Base-by-base conservation (phyloP, 2,888 invertebrate genomes). In the Campoletis raptor region DNA sequence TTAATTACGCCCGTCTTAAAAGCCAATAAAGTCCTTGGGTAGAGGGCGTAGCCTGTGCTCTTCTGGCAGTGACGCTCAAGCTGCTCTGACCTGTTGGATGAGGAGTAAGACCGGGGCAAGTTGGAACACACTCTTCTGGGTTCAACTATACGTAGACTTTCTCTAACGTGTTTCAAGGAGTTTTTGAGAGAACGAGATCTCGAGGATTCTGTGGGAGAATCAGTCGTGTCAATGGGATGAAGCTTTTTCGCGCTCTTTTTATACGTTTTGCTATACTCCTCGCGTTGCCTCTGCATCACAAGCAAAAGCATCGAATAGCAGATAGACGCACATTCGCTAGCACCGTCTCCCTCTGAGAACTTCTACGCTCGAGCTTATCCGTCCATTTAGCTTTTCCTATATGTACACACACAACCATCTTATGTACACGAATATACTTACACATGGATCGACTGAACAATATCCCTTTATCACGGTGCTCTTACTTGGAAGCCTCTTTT, bases 1-100 rank as follows among this genome's bases (percentile, higher is more conserved):
- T 93, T 93, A 93, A 93, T 93, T 93, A 92, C 91, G 90, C 90
- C 87, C 89, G 90, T 92, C 91, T 92, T 92, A 91, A 92, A 93
- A 91, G 92, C 92, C 91, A 92, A 93, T 93, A 92, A 91, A 92
- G 90, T 91, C 92, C 90, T 90, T 81, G 89, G 89, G 81, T 66
- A 69, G 73, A 81, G 85, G 88, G 90, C 88, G 88, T 90, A 88
- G 88, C 85, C 73, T 67, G 64, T 67, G 86, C 79, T 72, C 81
- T 61, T 61, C 30, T 61, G 79, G 76, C 90, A 90, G 90, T 83
- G 89, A 88, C 85, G 89, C 91, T 91, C 90, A 90, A 89, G 86
- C 87, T 78, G 61, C 45, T 45, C 81, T 81, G 86, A 84, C 84
- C 86, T 77, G 84, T 79, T 78, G 79, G 73, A 81, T 66, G 84